These are phyloP conservation scores for Charanyca ferruginea DNA, from an alignment of 2,888 invertebrate genomes.

Conservation along the genomic window DNA sequence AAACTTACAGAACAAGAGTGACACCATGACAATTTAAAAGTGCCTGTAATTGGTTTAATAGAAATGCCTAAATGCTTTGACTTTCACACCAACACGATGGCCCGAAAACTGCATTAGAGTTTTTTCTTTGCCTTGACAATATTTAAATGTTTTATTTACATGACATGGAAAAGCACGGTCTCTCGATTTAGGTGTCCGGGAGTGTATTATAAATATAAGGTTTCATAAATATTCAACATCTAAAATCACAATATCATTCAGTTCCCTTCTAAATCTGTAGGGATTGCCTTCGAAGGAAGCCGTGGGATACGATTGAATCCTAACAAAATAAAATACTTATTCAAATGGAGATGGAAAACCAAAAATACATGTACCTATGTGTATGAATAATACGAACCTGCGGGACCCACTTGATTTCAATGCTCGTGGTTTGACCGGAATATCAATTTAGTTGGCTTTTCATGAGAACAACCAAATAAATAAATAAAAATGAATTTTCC, in stretches of 20 bases:
- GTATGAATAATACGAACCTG: constrained; percentile 24
- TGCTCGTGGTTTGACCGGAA: constrained; percentile 28
- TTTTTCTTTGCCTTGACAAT: no score
- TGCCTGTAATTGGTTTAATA: no score
- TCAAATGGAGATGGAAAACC: constrained; percentile 29
- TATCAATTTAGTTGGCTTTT: constrained; percentile 28
- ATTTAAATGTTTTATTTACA: neutral
- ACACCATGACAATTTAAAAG: no score
- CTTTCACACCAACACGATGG: no score
- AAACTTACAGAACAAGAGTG: no score
- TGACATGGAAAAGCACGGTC: neutral
- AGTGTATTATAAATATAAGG: neutral
- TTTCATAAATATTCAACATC: constrained; percentile 14
- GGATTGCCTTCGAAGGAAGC: constrained; percentile 17
- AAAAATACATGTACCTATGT: constrained; percentile 11
- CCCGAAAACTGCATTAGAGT: no score
- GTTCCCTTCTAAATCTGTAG: constrained; percentile 17
- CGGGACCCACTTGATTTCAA: constrained; percentile 31
- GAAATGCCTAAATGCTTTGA: no score
- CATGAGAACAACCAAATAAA: no score
- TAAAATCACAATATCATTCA: constrained; percentile 10
- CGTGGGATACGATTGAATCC: constrained; percentile 28
- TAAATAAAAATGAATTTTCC: no score
- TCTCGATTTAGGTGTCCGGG: neutral
- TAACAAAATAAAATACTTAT: constrained; percentile 50